A percentile compares a stretch with the other conserved stretches of the same genome.
Evolutionary conservation across 2,888 invertebrate species (phyloP).

Genomic region (Abrostola tripartita): DNA sequence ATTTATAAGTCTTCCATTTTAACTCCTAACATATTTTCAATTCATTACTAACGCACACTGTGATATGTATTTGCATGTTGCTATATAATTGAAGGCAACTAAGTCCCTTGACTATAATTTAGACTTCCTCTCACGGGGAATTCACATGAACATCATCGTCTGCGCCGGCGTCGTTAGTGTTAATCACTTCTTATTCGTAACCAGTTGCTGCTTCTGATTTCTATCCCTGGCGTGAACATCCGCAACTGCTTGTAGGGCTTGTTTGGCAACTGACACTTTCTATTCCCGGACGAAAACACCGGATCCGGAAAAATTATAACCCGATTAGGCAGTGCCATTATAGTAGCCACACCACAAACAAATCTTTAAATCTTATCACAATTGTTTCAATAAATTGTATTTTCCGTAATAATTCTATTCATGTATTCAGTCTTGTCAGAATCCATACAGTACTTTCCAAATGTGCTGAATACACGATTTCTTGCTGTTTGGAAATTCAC

Average conservation of each 20-base stretch:
- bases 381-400: conserved; percentile 33
- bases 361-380: too few relatives aligned
- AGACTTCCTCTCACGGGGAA: conserved; percentile 32
- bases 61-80: neutral
- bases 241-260: conserved; percentile 70
- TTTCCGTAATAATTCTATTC: conserved; percentile 41
- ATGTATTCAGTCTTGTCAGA: conserved; percentile 5
- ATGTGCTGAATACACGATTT: conserved; percentile 31
- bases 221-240: conserved; percentile 76
- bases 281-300: conserved; percentile 69
- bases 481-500: conserved; percentile 40
- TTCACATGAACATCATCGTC: conserved; percentile 33
- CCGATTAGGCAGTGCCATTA: conserved; percentile 62
- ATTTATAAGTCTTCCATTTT: neutral
- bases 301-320: conserved; percentile 79
- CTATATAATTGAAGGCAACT: conserved; percentile 2
- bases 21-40: neutral
- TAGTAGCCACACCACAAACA: conserved; percentile 57
- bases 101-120: conserved; percentile 37
- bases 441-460: conserved; percentile 18
- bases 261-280: conserved; percentile 75
- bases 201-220: conserved; percentile 71
- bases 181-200: conserved; percentile 67
- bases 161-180: conserved; percentile 42
- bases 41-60: neutral